phyloP scores from a whole-genome alignment of 2,113 vertebrate species.

The Oncorhynchus mykiss region DNA sequence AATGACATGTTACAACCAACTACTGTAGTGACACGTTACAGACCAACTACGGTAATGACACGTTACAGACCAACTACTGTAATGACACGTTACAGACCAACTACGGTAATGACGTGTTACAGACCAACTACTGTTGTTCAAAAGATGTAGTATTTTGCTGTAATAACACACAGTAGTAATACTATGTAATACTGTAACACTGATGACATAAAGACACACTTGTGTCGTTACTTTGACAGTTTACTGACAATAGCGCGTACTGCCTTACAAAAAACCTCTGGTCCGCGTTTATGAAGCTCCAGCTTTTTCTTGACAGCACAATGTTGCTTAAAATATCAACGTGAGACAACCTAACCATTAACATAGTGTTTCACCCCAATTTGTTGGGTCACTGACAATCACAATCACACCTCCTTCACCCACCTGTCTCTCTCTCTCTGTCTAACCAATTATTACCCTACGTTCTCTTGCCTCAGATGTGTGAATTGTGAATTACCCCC shows the following conservation, averaged over 20 bases:
- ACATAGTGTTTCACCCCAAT: constrained; percentile 47
- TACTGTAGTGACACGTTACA: too few relatives aligned
- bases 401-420: constrained; percentile 22
- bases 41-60: too few relatives aligned
- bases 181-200: background rate
- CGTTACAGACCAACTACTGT: too few relatives aligned
- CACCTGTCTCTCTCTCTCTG: constrained; percentile 10
- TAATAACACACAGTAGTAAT: background rate
- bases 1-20: too few relatives aligned
- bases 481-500: constrained; percentile 58
- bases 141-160: background rate
- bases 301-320: constrained; percentile 46
- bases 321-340: constrained; percentile 34
- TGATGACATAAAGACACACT: background rate
- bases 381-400: constrained; percentile 54
- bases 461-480: constrained; percentile 28
- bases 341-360: constrained; percentile 38
- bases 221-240: background rate
- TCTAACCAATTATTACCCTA: constrained; percentile 33
- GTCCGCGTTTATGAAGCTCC: constrained; percentile 14
- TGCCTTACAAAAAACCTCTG: background rate
- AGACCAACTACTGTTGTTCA: background rate
- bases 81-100: too few relatives aligned
- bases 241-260: background rate
- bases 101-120: too few relatives aligned